Percentiles rank a stretch among this genome's conserved stretches.
Conservation (phyloP, 35 echinoderm and acorn worm species). For the Heliocidaris erythrogramma region DNA sequence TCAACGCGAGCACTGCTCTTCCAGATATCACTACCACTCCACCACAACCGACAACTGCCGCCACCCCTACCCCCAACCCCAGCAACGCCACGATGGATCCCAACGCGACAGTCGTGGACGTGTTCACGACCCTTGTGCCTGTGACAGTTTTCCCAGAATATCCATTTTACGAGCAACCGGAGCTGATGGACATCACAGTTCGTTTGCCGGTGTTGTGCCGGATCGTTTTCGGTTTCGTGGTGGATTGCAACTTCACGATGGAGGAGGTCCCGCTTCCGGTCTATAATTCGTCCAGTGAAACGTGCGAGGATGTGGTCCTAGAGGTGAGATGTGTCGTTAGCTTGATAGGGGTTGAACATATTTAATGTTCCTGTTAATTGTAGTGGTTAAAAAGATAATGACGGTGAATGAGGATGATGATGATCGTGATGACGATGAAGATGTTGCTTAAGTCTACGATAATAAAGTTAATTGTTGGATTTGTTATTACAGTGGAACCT, state of each 20-base stretch:
- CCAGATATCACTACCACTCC: not conserved
- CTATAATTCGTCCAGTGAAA: constrained; percentile 55
- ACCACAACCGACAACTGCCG: constrained; percentile 6
- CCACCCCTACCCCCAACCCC: not conserved
- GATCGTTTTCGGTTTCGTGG: constrained; percentile 43
- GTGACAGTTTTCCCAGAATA: not conserved
- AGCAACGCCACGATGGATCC: constrained; percentile 17
- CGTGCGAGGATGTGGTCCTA: constrained; percentile 68
- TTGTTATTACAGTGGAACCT: too few species aligned
- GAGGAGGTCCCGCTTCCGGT: constrained; percentile 64
- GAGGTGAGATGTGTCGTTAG: constrained; percentile 50
- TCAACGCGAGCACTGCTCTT: constrained; percentile 48
- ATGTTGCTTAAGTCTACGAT: too few species aligned
- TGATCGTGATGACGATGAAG: too few species aligned
- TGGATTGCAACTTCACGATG: constrained; percentile 37
- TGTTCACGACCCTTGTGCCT: not conserved
- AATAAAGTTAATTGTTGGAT: too few species aligned
- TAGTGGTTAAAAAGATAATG: too few species aligned
- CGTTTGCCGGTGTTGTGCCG: constrained; percentile 58
- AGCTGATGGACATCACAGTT: constrained; percentile 54
- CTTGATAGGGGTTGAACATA: too few species aligned
- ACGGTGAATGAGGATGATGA: too few species aligned
- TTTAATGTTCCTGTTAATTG: too few species aligned
- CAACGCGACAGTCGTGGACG: constrained; percentile 14
- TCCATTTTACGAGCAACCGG: constrained; percentile 54